Base-by-base conservation (phyloP, 2,113 vertebrate genomes). In the Hepsetus odoe region DNA sequence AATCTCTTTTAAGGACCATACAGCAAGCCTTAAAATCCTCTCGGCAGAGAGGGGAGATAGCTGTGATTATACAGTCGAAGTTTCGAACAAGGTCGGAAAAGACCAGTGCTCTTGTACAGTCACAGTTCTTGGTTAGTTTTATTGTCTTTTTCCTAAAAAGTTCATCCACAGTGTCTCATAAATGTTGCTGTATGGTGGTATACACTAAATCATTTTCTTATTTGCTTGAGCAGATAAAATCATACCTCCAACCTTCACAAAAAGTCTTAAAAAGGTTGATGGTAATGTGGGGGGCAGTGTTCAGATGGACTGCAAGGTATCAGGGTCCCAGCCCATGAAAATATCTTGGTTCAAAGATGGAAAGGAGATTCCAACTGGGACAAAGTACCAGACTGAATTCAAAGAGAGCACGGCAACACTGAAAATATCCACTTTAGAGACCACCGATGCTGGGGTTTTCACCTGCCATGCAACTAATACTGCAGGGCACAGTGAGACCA, bases 291-390 rank as follows among this genome's bases (percentile, higher is more conserved):
- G 82, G 4, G 80, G 87, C 7, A 87, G 91, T 0, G 91, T 95
- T 69, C 94, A 83, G 26, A 84, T 98, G 88, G 96, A 99, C 75
- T 97, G 96, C 89, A 98, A 94, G 87, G 93, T 98, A 74, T 95
- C 98, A 79, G 98, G 98, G 79, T 98, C 97, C 49, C 95, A 98
- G 74, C 96, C 97, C 51, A 96, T 99, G 93, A 94, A 91, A 0
- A 82, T 97, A 56, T 88, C 88, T 80, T 99, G 98, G 98, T 98
- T 96, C 88, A 99, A 98, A 89, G 94, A 98, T 14, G 95, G 95
- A 3, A 93, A 85, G 85, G 95, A 98, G 85, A 82, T 98, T 24
- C 66, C 85, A 18, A 56, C 93, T 82, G 93, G 93, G 56, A 84
- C 88, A 72, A 98, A 93, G 86, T 95, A 95, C 80, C 91, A 89